Base-by-base conservation (phyloP, 2,113 vertebrate genomes). In the Lagenorhynchus albirostris region DNA sequence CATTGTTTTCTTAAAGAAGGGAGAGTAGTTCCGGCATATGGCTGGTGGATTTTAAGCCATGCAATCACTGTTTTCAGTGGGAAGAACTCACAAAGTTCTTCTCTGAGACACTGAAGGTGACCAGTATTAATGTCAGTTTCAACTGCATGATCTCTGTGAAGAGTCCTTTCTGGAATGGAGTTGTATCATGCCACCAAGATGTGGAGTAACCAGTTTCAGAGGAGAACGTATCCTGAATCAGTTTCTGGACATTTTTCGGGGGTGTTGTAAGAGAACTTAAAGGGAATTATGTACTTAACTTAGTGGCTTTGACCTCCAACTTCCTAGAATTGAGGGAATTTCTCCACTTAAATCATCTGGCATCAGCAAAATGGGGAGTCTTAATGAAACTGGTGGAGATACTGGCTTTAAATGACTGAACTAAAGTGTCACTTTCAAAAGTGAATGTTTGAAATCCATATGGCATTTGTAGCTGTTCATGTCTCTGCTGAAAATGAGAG, bases 371-470 rank as follows among this genome's bases (percentile, higher is more conserved):
- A 23, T 62, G 23, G 25, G 6, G 15, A 58, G 9, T 63, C 55
- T 87, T 82, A 63, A 38, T 58, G 50, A 96, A 95, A 84, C n/a
- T 60, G 15, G 23, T 55, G 53, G 33, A 89, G 68, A 50, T 63
- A 36, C 31, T 53, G 14, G 31, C 76, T 84, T 80, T 91, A 84
- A 92, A 86, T 53, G 60, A 38, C 23, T 23, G 29, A 96, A 89
- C 63, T 50, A 83, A 96, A 76, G 58, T 95, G 38, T 93, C 88
- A 58, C 63, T 92, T 93, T 93, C 68, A 68, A 74, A 93, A 91
- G 86, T 63, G 2, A 82, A 41, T 55, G 26, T 63, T 73, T 92
- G 76, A 85, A n/a, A 90, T 65, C 17, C 68, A 44, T 41, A 63
- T 44, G 67, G 87, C 23, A 92, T 91, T 15, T 68, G 55, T 74